phyloP scores from a whole-genome alignment of 2,888 invertebrate genomes.

The Hofmannophila pseudospretella region DNA sequence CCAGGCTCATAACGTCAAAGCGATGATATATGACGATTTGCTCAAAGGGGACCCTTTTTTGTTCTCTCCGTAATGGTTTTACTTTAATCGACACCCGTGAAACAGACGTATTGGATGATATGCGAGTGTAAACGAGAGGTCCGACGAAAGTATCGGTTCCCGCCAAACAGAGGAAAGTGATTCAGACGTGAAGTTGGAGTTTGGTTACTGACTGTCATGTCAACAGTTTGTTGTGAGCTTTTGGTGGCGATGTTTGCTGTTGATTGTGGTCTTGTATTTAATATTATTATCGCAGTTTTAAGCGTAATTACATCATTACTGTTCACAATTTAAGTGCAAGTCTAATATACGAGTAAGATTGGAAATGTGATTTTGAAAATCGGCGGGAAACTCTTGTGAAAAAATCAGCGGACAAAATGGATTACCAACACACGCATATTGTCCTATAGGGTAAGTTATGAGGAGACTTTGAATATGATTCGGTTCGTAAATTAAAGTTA shows the following conservation, averaged over 20 bases:
- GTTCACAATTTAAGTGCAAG: not conserved
- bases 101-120: slow-evolving; percentile 25
- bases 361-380: not conserved
- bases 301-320: not conserved
- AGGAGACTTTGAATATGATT: too few species aligned
- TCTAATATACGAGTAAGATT: too few species aligned
- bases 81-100: slow-evolving; percentile 63
- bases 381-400: not conserved
- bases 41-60: slow-evolving; percentile 77
- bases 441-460: slow-evolving; percentile 1
- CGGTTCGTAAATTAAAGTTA: too few species aligned
- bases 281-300: not conserved
- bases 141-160: slow-evolving; percentile 55
- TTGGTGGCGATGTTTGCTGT: slow-evolving; percentile 38
- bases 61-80: slow-evolving; percentile 74
- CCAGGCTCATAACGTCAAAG: slow-evolving; percentile 65
- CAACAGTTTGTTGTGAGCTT: slow-evolving; percentile 55
- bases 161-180: slow-evolving; percentile 62
- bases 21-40: slow-evolving; percentile 77
- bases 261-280: not conserved
- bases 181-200: slow-evolving; percentile 55
- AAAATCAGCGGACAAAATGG: too few species aligned
- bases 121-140: slow-evolving; percentile 33
- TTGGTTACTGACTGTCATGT: slow-evolving; percentile 58
- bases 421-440: slow-evolving; percentile 3